These are phyloP conservation scores for Varecia variegata DNA, from an alignment of 2,797 vertebrate species.

Conservation along the genomic window DNA sequence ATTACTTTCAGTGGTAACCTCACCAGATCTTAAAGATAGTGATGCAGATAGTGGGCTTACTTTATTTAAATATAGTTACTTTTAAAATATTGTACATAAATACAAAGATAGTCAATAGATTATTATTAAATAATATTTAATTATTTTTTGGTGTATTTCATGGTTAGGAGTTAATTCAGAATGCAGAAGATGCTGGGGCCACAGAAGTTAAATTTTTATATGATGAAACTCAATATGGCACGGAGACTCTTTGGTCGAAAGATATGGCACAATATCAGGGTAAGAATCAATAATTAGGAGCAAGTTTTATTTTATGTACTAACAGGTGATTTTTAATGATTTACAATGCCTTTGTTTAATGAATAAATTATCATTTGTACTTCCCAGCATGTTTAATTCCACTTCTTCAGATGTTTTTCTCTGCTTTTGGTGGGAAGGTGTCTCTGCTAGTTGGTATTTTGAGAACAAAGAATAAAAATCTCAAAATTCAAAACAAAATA, in stretches of 20 bases:
- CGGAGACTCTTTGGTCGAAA: slow-evolving; percentile 95
- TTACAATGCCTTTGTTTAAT: neutral
- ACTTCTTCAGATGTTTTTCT: neutral
- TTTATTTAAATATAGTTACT: neutral
- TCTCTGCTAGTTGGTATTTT: neutral
- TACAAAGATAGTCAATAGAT: neutral
- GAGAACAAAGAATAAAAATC: neutral
- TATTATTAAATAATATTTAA: slow-evolving; percentile 16
- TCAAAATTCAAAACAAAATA: neutral
- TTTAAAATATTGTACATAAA: slow-evolving; percentile 9
- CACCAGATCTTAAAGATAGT: neutral
- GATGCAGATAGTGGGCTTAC: neutral
- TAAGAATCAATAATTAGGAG: slow-evolving; percentile 69
- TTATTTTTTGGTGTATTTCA: slow-evolving; percentile 53
- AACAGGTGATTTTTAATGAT: neutral
- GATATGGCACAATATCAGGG: slow-evolving; percentile 97
- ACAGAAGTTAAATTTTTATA: slow-evolving; percentile 97
- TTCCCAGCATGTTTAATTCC: neutral
- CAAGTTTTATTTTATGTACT: neutral
- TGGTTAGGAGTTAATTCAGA: slow-evolving; percentile 97
- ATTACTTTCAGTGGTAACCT: neutral
- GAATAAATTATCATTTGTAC: neutral
- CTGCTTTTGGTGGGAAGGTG: neutral
- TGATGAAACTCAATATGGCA: slow-evolving; percentile 96
- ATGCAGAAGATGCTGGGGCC: slow-evolving; percentile 98